Conservation (phyloP, 2,888 invertebrate genomes). For the Lutraria lutraria region DNA sequence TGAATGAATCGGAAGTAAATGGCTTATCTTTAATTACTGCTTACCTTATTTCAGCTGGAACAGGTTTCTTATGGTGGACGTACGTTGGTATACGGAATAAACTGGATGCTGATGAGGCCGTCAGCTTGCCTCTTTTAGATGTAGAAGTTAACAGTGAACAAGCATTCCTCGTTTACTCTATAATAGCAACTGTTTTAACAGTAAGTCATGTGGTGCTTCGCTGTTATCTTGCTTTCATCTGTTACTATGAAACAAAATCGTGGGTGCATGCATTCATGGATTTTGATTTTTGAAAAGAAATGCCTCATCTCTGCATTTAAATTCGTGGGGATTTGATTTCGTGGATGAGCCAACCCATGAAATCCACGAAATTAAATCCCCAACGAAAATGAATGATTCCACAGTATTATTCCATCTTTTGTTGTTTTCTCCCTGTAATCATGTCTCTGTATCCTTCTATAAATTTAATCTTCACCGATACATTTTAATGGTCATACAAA, state of each 20-base stretch:
- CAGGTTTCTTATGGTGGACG: slow-evolving; percentile 95
- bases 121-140: slow-evolving; percentile 88
- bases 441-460: neutral
- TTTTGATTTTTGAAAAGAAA: neutral
- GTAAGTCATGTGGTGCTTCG: slow-evolving; percentile 87
- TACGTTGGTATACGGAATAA: slow-evolving; percentile 92
- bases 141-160: slow-evolving; percentile 94
- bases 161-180: slow-evolving; percentile 94
- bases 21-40: no score
- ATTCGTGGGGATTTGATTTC: no score
- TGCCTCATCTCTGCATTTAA: neutral
- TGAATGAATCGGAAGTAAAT: no score
- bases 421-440: neutral
- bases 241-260: neutral
- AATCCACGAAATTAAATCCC: no score
- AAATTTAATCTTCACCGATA: neutral
- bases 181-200: slow-evolving; percentile 95
- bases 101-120: slow-evolving; percentile 88
- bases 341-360: no score
- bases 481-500: neutral
- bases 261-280: neutral
- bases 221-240: neutral
- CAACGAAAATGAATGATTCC: no score
- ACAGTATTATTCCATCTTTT: no score
- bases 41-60: slow-evolving; percentile 89